Evolutionary conservation across 2,113 vertebrate genomes (phyloP).

Genomic region (Eretmochelys imbricata): DNA sequence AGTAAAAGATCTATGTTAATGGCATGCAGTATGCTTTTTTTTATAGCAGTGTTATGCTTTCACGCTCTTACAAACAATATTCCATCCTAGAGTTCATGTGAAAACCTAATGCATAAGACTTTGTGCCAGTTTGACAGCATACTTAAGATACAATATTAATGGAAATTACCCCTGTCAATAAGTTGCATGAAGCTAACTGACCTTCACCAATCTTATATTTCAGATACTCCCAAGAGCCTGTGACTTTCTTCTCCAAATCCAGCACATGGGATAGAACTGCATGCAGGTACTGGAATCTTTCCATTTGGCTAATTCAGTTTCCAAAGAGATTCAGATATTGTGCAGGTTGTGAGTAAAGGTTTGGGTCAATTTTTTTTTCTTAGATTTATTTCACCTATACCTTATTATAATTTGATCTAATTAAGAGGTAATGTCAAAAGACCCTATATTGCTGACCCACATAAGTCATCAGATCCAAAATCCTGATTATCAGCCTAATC

Average conservation of each 20-base stretch:
- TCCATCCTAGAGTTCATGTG: constrained; percentile 25
- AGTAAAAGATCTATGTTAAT: constrained; percentile 46
- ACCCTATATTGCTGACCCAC: neutral
- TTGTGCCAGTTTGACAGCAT: constrained; percentile 21
- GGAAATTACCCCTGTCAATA: constrained; percentile 58
- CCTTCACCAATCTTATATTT: constrained; percentile 33
- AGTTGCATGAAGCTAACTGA: constrained; percentile 33
- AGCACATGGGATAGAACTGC: neutral
- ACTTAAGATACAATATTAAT: constrained; percentile 59
- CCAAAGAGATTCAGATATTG: neutral
- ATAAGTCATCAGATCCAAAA: neutral
- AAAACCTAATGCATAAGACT: constrained; percentile 37
- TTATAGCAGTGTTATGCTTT: constrained; percentile 29
- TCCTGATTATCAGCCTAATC: neutral
- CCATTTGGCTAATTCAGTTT: neutral
- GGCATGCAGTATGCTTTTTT: neutral
- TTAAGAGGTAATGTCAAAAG: neutral
- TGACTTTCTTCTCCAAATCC: neutral
- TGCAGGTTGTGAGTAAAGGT: neutral
- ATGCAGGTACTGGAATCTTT: neutral
- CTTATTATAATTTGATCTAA: neutral
- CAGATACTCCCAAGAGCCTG: constrained; percentile 26
- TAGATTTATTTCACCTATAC: neutral
- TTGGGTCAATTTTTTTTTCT: neutral
- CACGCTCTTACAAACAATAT: constrained; percentile 44